Evolutionary conservation across 2,113 vertebrate species (phyloP).

Genomic region (Eulemur rufifrons): DNA sequence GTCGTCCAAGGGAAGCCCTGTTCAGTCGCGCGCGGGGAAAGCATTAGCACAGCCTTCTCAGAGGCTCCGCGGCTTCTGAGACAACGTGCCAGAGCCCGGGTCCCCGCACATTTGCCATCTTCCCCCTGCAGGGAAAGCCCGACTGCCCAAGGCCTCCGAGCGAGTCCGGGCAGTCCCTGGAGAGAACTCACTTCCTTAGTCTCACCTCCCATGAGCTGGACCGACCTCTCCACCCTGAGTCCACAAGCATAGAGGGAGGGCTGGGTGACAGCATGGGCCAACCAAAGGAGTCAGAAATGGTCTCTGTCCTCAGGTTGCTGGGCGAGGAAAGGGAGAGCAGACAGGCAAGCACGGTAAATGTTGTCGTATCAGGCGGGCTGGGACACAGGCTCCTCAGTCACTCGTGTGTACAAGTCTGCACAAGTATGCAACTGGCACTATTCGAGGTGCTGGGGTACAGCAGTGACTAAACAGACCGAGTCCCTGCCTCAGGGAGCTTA

Average conservation of each 20-base stretch:
- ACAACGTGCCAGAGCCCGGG: constrained; percentile 29
- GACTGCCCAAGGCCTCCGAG: background rate
- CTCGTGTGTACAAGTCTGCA: background rate
- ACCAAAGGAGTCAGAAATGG: background rate
- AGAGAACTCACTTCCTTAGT: background rate
- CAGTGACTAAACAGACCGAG: background rate
- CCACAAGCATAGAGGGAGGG: background rate
- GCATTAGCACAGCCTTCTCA: constrained; percentile 56
- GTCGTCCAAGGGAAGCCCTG: constrained; percentile 74
- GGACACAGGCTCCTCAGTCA: background rate
- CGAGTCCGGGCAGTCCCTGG: background rate
- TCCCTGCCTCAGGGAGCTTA: background rate
- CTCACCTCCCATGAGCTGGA: background rate
- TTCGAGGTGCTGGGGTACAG: fast-evolving
- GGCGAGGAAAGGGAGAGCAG: background rate
- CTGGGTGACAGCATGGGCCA: background rate
- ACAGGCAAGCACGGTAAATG: background rate
- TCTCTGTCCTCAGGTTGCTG: background rate
- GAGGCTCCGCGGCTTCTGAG: constrained; percentile 59
- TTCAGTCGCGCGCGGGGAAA: constrained; percentile 65
- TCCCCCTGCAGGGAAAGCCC: constrained; percentile 48
- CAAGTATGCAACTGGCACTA: background rate
- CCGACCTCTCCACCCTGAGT: background rate
- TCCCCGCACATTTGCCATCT: background rate
- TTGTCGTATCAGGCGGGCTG: background rate